Evolutionary conservation across 2,888 invertebrate genomes (phyloP).

Genomic region (Tenthredo scrophulariae): DNA sequence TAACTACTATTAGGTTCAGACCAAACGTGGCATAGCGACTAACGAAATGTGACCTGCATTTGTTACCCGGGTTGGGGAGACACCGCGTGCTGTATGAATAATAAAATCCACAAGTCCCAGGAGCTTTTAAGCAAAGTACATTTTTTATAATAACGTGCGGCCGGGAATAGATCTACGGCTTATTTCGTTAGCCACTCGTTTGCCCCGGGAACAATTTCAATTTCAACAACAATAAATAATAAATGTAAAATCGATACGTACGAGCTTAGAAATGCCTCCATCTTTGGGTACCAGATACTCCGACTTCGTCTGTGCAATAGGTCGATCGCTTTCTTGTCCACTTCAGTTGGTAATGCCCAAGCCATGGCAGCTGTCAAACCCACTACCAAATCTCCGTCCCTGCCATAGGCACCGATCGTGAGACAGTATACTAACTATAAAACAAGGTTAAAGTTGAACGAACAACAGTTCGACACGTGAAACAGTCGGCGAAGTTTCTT

Average conservation of each 20-base stretch:
- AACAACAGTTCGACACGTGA: neutral
- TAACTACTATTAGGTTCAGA: constrained; percentile 27
- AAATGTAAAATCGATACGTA: constrained; percentile 76
- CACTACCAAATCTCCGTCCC: constrained; percentile 82
- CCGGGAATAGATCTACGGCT: neutral
- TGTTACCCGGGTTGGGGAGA: constrained; percentile 29
- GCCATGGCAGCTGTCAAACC: constrained; percentile 89
- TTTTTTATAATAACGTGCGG: constrained; percentile 36
- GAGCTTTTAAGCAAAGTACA: constrained; percentile 49
- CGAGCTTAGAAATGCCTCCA: constrained; percentile 83
- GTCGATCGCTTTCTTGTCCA: constrained; percentile 69
- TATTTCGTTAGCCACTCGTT: constrained; percentile 6
- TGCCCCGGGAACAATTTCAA: neutral
- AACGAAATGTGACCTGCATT: constrained; percentile 49
- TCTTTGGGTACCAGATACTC: constrained; percentile 82
- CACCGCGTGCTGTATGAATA: constrained; percentile 49
- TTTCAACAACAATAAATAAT: neutral
- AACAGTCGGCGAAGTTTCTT: constrained; percentile 68
- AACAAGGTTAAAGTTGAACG: constrained; percentile 15
- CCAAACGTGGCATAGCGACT: neutral
- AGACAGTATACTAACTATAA: constrained; percentile 81
- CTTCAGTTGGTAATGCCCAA: constrained; percentile 84
- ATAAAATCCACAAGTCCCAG: constrained; percentile 47
- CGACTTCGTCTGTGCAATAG: constrained; percentile 82
- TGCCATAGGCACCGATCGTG: constrained; percentile 80